A percentile compares a stretch with the other conserved stretches of the same genome.
These are phyloP conservation scores for Bombycilla garrulus DNA, from an alignment of 2,113 vertebrate species.

Conservation along the genomic window DNA sequence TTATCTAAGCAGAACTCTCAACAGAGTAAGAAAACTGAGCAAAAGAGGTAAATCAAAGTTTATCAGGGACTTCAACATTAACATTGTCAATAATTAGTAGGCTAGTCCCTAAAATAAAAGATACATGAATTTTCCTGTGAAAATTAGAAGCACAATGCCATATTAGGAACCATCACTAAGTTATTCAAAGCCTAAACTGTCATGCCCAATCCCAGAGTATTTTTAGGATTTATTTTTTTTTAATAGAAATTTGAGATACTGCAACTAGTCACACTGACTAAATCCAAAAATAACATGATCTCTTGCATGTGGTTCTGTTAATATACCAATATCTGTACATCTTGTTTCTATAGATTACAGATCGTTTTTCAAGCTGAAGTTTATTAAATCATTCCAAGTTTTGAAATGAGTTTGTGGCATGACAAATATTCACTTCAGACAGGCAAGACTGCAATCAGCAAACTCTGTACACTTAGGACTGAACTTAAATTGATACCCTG, in stretches of 20 bases:
- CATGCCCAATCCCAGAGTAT: neutral
- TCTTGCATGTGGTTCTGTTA: neutral
- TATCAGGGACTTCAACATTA: neutral
- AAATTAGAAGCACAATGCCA: neutral
- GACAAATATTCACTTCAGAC: neutral
- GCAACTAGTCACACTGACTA: neutral
- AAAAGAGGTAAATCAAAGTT: neutral
- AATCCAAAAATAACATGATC: constrained; percentile 3
- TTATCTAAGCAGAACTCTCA: neutral
- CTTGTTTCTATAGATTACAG: neutral
- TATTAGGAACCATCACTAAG: neutral
- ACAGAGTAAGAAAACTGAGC: neutral
- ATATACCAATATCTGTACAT: neutral
- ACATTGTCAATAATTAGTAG: neutral
- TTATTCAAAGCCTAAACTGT: neutral
- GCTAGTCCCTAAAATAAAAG: neutral
- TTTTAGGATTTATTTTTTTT: neutral
- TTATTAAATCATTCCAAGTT: neutral
- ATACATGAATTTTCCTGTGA: neutral
- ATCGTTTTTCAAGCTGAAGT: neutral
- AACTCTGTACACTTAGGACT: neutral
- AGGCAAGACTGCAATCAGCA: neutral
- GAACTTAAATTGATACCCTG: neutral
- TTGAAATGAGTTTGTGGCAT: neutral
- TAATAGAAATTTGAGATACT: neutral